Evolutionary conservation across 1,140 invertebrate genomes (phyloP).

Genomic region (Periplaneta americana): DNA sequence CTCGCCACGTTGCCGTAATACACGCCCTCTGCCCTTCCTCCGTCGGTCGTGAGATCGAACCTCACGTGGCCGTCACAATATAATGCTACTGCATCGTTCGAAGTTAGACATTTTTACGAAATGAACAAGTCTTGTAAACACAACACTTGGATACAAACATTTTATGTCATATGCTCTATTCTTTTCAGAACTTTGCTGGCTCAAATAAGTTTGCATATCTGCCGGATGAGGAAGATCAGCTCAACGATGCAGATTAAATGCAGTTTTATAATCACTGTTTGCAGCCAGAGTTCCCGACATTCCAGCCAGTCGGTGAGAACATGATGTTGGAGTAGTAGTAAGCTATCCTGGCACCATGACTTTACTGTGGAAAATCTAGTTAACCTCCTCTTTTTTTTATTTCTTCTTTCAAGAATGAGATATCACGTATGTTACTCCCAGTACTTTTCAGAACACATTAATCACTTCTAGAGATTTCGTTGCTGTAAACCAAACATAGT

Average conservation of each 20-base stretch:
- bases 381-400: neutral
- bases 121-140: neutral
- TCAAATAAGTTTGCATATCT: constrained; percentile 9
- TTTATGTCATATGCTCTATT: neutral
- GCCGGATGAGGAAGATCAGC: constrained; percentile 5
- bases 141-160: neutral
- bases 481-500: neutral
- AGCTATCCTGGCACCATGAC: too few species aligned
- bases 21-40: too few species aligned
- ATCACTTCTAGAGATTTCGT: neutral
- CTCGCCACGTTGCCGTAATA: too few species aligned
- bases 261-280: too few species aligned
- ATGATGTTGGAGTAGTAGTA: too few species aligned
- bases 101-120: too few species aligned
- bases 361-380: neutral
- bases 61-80: too few species aligned
- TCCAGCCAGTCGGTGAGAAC: neutral
- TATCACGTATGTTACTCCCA: neutral
- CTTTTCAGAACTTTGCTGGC: constrained; percentile 10
- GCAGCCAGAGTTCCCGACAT: neutral
- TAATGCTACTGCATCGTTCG: too few species aligned
- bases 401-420: neutral
- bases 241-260: neutral
- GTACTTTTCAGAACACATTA: neutral
- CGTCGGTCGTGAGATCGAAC: too few species aligned